phyloP scores from a whole-genome alignment of 2,888 invertebrate genomes.

The Eristalinus aeneus region DNA sequence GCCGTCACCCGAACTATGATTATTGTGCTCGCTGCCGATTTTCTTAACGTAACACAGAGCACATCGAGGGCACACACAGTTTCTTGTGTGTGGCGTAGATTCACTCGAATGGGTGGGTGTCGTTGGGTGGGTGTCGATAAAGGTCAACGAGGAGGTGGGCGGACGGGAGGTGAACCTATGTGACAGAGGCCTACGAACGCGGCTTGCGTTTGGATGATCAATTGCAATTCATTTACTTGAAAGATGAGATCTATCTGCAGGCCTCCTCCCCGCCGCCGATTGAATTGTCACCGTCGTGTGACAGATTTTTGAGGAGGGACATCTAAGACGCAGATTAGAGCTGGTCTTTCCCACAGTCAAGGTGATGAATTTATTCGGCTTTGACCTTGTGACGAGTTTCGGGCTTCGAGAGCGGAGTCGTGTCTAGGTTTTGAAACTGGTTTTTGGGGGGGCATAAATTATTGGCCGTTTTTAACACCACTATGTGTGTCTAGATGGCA shows the following conservation, averaged over 20 bases:
- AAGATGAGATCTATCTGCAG: background rate
- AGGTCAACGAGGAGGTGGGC: background rate
- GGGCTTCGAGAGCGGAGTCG: background rate
- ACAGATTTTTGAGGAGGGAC: background rate
- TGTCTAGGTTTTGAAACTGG: background rate
- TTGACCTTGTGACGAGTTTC: background rate
- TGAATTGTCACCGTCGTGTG: background rate
- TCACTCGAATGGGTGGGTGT: background rate
- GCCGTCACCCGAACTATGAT: background rate
- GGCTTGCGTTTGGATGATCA: constrained; percentile 49
- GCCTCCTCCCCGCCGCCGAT: too few species aligned
- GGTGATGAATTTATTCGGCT: background rate
- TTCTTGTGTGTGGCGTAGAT: constrained; percentile 3
- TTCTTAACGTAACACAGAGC: background rate
- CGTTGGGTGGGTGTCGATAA: background rate
- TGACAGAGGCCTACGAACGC: background rate
- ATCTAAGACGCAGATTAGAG: background rate
- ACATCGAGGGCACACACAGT: background rate
- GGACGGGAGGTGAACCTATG: constrained; percentile 3
- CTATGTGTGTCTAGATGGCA: too few species aligned
- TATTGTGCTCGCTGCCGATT: background rate
- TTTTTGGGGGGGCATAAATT: background rate
- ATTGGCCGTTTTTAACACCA: too few species aligned
- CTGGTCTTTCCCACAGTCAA: background rate
- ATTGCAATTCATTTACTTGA: constrained; percentile 53